These are phyloP conservation scores for Cuculus canorus DNA, from an alignment of 2,797 vertebrate species.

Conservation along the genomic window DNA sequence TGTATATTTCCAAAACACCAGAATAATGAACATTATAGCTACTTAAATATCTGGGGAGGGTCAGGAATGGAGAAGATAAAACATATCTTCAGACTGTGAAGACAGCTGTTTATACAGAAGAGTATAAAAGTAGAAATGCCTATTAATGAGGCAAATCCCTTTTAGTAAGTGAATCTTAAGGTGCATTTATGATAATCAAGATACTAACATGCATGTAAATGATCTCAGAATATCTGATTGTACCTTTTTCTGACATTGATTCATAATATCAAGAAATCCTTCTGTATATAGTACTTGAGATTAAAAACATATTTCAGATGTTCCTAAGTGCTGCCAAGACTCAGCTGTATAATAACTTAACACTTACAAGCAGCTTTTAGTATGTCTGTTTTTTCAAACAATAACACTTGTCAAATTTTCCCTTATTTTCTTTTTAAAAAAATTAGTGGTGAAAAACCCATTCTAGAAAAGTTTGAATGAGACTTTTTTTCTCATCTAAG, in stretches of 20 bases:
- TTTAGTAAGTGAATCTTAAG: not conserved
- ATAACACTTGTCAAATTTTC: not conserved
- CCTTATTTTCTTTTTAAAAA: not conserved
- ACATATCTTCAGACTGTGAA: not conserved
- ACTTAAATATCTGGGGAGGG: not conserved
- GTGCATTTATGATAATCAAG: not conserved
- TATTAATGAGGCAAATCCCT: not conserved
- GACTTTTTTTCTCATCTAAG: accelerated
- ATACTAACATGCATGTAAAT: not conserved
- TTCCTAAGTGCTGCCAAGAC: not conserved
- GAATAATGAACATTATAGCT: not conserved
- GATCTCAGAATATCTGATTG: not conserved
- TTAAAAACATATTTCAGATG: not conserved
- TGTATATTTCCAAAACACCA: not conserved
- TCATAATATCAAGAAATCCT: not conserved
- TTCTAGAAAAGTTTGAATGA: not conserved
- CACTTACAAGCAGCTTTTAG: not conserved
- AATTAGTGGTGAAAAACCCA: not conserved
- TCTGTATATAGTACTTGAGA: not conserved
- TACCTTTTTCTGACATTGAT: not conserved
- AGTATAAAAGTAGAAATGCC: not conserved
- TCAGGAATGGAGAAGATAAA: not conserved
- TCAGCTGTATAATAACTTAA: slow-evolving; percentile 18
- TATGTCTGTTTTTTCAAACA: not conserved
- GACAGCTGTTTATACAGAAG: not conserved